Evolutionary conservation across 2,797 vertebrate genomes (phyloP).

Genomic region (Crocidura indochinensis): DNA sequence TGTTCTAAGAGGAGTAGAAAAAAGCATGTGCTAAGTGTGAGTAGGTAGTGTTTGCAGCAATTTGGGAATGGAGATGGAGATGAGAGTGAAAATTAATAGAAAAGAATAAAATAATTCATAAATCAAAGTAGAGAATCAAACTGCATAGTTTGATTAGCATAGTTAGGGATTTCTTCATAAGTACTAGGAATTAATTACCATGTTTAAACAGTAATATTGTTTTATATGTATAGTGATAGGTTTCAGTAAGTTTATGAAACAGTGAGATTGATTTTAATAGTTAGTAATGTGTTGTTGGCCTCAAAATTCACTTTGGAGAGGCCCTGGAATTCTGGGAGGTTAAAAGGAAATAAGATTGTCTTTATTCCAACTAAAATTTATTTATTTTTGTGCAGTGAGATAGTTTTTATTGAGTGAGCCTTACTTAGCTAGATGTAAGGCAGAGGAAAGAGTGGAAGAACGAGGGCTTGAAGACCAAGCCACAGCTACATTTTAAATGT

Average conservation of each 20-base stretch:
- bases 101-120: slow-evolving; percentile 51
- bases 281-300: background rate
- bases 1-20: background rate
- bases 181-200: slow-evolving; percentile 25
- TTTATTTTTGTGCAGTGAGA: too few relatives aligned
- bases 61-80: background rate
- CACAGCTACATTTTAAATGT: slow-evolving; percentile 33
- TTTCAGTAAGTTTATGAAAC: background rate
- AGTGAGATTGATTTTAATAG: slow-evolving; percentile 58
- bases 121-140: slow-evolving; percentile 24
- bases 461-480: too few relatives aligned
- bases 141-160: background rate
- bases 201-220: slow-evolving; percentile 39
- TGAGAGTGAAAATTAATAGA: background rate
- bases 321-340: slow-evolving; percentile 13
- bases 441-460: too few relatives aligned
- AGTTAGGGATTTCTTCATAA: slow-evolving; percentile 45
- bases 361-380: slow-evolving; percentile 1
- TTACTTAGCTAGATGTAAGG: too few relatives aligned
- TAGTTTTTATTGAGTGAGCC: too few relatives aligned
- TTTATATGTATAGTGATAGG: slow-evolving; percentile 17
- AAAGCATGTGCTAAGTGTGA: background rate
- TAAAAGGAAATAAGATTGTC: background rate
- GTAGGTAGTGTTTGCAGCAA: background rate
- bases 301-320: slow-evolving; percentile 48